Evolutionary conservation across 2,888 invertebrate species (phyloP).

Genomic region (Hanleya hanleyi): DNA sequence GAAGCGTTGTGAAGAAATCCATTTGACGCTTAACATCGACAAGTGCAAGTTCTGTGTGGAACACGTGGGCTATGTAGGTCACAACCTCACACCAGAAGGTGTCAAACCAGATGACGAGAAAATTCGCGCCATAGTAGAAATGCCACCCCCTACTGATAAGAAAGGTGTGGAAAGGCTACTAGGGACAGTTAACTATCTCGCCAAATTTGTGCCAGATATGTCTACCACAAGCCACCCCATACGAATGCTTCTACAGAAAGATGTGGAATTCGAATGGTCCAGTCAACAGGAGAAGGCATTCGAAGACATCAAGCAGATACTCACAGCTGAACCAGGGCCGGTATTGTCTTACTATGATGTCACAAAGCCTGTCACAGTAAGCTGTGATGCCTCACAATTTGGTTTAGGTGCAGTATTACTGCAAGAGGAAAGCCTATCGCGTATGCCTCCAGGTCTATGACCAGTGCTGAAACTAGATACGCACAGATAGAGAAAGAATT

Average conservation of each 20-base stretch:
- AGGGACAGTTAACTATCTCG: conserved; percentile 33
- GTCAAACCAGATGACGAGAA: neutral
- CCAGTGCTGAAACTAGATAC: conserved; percentile 14
- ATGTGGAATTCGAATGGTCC: conserved; percentile 11
- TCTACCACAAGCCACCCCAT: conserved; percentile 16
- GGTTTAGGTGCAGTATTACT: conserved; percentile 22
- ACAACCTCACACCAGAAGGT: neutral
- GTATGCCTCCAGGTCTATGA: conserved; percentile 15
- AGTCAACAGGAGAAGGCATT: conserved; percentile 1
- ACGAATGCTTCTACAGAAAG: neutral
- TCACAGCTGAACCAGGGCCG: conserved; percentile 8
- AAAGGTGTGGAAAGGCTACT: conserved; percentile 28
- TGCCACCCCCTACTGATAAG: conserved; percentile 2
- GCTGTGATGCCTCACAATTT: conserved; percentile 16
- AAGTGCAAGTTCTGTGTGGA: neutral
- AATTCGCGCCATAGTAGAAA: neutral
- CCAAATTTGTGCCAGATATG: conserved; percentile 32
- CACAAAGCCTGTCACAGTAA: conserved; percentile 8
- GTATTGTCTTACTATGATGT: conserved; percentile 16
- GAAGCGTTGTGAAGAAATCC: conserved; percentile 1
- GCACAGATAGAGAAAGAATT: conserved; percentile 29
- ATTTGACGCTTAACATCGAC: neutral
- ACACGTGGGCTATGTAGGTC: neutral
- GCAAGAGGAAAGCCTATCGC: conserved; percentile 17
- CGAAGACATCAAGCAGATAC: neutral